Base-by-base conservation (phyloP, 2,797 vertebrate genomes). In the Phyllotis vaccarum region DNA sequence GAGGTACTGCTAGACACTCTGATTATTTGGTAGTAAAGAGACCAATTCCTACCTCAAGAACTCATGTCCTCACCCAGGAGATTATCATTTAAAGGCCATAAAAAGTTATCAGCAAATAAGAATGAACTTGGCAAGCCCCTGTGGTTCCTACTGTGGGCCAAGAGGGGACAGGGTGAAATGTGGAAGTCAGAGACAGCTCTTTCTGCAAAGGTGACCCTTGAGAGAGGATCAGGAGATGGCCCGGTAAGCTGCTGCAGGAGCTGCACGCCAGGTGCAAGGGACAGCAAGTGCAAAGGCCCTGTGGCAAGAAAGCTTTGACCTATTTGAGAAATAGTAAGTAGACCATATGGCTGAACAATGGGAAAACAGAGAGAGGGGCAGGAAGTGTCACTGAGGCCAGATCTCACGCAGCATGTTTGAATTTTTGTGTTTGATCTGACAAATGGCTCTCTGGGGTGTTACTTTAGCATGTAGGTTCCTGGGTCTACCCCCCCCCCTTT, bases 381-480 rank as follows among this genome's bases (percentile, higher is more conserved):
- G 46, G 10, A 29, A 79, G 40, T 29, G 1, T 5, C 9, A 17
- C 22, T 14, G n/a, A 89, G 56, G 11, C 40, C 52, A 74, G 46
- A 56, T 24, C 74, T 2, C 0, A 2, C n/a, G n/a, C 10, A 46
- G 34, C 37, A 27, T 31, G 40, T 49, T 81, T 90, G 68, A 56
- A 91, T 49, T 88, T 88, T 88, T 46, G 37, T 16, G 43, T 49
- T 68, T 70, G 29, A n/a, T 64, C 68, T 21, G 43, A 12, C 7
- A 56, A 46, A 78, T 83, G 27, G n/a, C 5, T 24, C 27, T 52
- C 46, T 9, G n/a, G 5, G 19, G 31, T 64, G 6, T 78, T 88
- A 81, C 87, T 93, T 93, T 46, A 85, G 86, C 70, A n/a, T 13
- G 31, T 78, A n/a, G 49, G 64, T 87, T 72, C 46, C 72, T 4